Conservation (phyloP, 2,797 vertebrate species). For the Centroberyx gerrardi region DNA sequence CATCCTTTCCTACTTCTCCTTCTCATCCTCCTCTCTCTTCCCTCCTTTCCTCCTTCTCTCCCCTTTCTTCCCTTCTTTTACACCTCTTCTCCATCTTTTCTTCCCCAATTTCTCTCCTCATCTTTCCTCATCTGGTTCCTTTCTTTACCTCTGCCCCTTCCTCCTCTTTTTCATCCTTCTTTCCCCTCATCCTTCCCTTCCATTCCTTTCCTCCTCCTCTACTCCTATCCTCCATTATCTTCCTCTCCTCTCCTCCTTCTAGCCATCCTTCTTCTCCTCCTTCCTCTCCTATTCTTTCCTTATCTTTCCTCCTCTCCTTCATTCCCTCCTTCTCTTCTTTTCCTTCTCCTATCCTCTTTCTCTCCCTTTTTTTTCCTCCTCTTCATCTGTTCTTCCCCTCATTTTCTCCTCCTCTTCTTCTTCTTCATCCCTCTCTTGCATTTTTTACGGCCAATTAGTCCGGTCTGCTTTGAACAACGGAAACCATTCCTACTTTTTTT, state of each 20-base stretch:
- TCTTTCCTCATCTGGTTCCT: background rate
- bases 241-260: background rate
- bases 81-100: no score
- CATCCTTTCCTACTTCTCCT: background rate
- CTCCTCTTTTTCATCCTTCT: background rate
- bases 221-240: no score
- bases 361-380: no score
- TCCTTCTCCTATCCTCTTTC: background rate
- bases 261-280: no score
- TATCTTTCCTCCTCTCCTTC: background rate
- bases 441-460: conserved; percentile 37
- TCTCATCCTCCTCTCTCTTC: background rate
- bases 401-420: background rate
- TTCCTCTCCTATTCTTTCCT: background rate
- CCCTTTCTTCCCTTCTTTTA: background rate
- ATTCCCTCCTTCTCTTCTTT: no score
- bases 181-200: background rate
- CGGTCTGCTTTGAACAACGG: conserved; percentile 25
- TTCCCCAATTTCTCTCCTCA: background rate
- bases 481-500: conserved; percentile 8
- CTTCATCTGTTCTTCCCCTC: no score
- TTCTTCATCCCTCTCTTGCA: no score
- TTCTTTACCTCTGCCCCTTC: background rate
- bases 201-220: background rate
- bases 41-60: background rate